Conservation (phyloP, 2,113 vertebrate genomes). For the Columbina picui region DNA sequence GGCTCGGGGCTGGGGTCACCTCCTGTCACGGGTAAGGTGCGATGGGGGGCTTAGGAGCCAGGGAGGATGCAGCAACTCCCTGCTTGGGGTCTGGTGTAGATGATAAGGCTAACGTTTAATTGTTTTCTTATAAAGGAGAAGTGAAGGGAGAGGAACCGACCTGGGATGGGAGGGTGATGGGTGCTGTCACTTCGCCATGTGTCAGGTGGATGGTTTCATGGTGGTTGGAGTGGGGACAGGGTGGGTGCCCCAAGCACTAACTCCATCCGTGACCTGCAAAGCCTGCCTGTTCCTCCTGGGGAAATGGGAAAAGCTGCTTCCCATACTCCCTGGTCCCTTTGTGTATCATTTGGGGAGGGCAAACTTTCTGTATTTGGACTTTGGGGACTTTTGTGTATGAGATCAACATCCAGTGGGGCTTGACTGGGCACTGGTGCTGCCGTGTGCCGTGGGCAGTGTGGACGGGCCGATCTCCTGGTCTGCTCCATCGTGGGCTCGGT, state of each 20-base stretch:
- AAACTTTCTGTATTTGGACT: not conserved
- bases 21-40: not conserved
- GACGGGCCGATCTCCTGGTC: accelerated
- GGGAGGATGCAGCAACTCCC: not conserved
- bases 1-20: not conserved
- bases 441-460: accelerated
- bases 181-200: accelerated
- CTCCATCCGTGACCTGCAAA: accelerated
- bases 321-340: not conserved
- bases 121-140: not conserved
- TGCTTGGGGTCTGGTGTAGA: accelerated
- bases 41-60: accelerated
- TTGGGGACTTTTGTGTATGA: accelerated
- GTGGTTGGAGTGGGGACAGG: not conserved
- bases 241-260: accelerated
- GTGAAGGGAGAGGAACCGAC: not conserved
- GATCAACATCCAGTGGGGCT: accelerated
- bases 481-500: accelerated
- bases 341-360: not conserved
- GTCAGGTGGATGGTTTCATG: accelerated
- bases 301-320: not conserved
- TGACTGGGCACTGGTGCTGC: not conserved
- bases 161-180: not conserved
- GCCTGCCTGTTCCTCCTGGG: not conserved
- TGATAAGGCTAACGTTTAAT: not conserved